These are phyloP conservation scores for Stegastes partitus DNA, from an alignment of 2,113 vertebrate genomes.

Conservation along the genomic window DNA sequence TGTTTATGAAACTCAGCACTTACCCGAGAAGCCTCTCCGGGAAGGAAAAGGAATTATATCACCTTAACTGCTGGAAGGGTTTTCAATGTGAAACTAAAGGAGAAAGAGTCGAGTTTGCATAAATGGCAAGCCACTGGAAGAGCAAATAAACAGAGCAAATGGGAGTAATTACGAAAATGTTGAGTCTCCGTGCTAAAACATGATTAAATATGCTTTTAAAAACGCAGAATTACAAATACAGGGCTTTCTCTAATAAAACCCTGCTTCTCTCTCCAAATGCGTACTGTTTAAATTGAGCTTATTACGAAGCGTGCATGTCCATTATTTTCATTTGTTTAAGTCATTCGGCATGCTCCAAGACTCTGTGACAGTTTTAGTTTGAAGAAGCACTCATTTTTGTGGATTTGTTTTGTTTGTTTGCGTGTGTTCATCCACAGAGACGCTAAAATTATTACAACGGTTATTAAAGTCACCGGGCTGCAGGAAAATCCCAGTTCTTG, in stretches of 20 bases:
- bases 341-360: background rate
- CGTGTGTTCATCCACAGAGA: conserved; percentile 84
- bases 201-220: conserved; percentile 2
- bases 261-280: rapidly evolving
- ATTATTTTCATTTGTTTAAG: background rate
- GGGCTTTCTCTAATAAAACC: background rate
- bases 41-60: background rate
- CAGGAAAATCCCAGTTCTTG: conserved; percentile 96
- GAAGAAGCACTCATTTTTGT: background rate
- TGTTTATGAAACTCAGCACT: background rate
- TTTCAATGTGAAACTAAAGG: conserved; percentile 17
- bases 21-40: background rate
- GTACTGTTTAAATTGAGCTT: background rate
- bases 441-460: conserved; percentile 93
- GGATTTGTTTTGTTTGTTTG: background rate
- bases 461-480: conserved; percentile 96
- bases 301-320: background rate
- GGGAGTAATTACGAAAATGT: background rate
- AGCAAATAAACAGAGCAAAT: conserved; percentile 9
- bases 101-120: background rate
- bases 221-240: background rate
- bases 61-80: background rate
- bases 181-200: background rate
- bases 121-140: background rate
- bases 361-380: background rate